Conservation (phyloP, 2,888 invertebrate genomes). For the Craniophora ligustri region DNA sequence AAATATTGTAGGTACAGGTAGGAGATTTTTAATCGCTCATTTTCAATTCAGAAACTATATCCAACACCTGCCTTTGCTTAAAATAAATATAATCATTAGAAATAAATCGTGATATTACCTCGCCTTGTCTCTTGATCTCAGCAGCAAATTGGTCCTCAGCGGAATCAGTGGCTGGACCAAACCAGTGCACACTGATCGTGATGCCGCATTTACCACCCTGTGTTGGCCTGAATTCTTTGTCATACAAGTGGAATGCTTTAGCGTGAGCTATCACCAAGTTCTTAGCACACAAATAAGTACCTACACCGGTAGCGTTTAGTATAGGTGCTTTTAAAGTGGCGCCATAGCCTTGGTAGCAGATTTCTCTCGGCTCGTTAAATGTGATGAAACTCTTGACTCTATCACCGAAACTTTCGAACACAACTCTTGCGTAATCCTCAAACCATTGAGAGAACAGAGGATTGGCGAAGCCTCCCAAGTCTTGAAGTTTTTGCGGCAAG, state of each 20-base stretch:
- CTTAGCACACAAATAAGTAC: conserved; percentile 82
- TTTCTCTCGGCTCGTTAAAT: conserved; percentile 83
- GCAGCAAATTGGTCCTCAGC: conserved; percentile 75
- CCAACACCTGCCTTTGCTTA: no score
- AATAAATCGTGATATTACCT: conserved; percentile 30
- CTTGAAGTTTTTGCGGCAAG: conserved; percentile 71
- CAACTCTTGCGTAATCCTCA: conserved; percentile 80
- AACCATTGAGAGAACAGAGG: conserved; percentile 79
- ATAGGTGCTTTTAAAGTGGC: conserved; percentile 63
- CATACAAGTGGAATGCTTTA: conserved; percentile 73
- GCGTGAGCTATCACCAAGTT: conserved; percentile 87
- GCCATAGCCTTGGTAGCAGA: conserved; percentile 81
- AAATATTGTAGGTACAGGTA: no score
- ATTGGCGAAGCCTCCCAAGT: conserved; percentile 65
- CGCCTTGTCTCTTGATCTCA: conserved; percentile 64
- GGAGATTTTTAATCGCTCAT: no score
- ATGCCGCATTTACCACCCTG: conserved; percentile 60
- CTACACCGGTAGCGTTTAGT: conserved; percentile 74
- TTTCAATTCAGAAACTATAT: no score
- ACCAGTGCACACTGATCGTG: conserved; percentile 59
- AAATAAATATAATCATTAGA: neutral
- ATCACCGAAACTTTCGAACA: conserved; percentile 79
- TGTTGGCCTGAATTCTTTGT: conserved; percentile 64
- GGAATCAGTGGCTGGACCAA: conserved; percentile 64
- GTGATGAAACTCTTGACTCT: conserved; percentile 66